Conservation (phyloP, 1,140 invertebrate species). For the Sesamia nonagrioides region DNA sequence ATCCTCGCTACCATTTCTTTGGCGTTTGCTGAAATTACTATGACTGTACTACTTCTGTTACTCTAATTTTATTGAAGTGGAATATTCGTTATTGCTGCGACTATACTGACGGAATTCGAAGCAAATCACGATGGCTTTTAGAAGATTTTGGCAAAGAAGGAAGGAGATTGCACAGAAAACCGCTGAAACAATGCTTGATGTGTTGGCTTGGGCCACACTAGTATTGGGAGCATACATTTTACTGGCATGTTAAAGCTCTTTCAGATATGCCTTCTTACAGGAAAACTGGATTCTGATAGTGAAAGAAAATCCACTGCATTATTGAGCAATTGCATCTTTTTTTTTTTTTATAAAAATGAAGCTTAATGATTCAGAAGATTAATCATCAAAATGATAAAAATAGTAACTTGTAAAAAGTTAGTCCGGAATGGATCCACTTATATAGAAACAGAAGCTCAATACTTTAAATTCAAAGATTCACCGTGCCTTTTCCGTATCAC, state of each 20-base stretch:
- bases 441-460: neutral
- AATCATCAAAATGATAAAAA: neutral
- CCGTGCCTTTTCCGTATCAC: neutral
- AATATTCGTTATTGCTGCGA: neutral
- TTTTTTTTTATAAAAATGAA: too few species aligned
- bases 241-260: constrained; percentile 28
- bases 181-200: constrained; percentile 58
- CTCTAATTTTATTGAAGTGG: constrained; percentile 41
- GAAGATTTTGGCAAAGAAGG: constrained; percentile 63
- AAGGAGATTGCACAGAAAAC: constrained; percentile 58
- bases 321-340: too few species aligned
- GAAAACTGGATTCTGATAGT: neutral
- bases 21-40: constrained; percentile 67
- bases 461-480: neutral
- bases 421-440: neutral
- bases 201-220: constrained; percentile 63
- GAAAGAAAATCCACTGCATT: constrained; percentile 3
- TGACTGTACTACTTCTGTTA: constrained; percentile 66
- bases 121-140: constrained; percentile 59
- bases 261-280: neutral
- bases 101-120: neutral
- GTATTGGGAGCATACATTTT: constrained; percentile 67
- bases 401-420: constrained; percentile 8
- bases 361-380: neutral
- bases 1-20: constrained; percentile 69